These are phyloP conservation scores for Zhengitettix transpicula DNA, from an alignment of 2,888 invertebrate species.

Conservation along the genomic window DNA sequence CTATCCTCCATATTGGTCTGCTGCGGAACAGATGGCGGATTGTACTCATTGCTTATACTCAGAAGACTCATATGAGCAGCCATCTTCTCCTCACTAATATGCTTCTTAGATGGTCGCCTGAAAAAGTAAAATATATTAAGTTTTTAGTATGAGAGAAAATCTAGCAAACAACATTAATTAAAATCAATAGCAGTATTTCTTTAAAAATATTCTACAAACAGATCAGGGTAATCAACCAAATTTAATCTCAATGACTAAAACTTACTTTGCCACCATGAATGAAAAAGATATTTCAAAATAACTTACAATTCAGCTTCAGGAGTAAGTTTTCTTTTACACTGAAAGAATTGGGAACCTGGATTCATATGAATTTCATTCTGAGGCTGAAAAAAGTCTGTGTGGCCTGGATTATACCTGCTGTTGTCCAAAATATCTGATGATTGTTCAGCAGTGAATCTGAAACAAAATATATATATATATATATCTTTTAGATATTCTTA, in stretches of 20 bases:
- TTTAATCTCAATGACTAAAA: no score
- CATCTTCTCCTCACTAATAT: constrained; percentile 72
- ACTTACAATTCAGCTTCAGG: neutral
- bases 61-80: constrained; percentile 60
- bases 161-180: neutral
- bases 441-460: no score
- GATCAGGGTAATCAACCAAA: no score
- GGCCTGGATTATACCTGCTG: no score
- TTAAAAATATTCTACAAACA: neutral
- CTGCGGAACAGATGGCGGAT: neutral
- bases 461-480: no score
- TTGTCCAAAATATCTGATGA: no score
- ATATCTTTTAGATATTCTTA: no score
- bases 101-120: constrained; percentile 36
- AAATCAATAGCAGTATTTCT: neutral
- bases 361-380: no score
- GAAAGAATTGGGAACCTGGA: neutral
- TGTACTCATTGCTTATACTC: constrained; percentile 39
- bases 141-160: neutral
- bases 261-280: neutral
- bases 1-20: constrained; percentile 3
- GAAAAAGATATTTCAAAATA: neutral
- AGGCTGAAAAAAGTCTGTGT: no score
- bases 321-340: neutral
- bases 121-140: no score